A percentile compares a stretch with the other conserved stretches of the same genome.
These are phyloP conservation scores for Typhlomys cinereus DNA, from an alignment of 2,113 vertebrate genomes.

Conservation along the genomic window DNA sequence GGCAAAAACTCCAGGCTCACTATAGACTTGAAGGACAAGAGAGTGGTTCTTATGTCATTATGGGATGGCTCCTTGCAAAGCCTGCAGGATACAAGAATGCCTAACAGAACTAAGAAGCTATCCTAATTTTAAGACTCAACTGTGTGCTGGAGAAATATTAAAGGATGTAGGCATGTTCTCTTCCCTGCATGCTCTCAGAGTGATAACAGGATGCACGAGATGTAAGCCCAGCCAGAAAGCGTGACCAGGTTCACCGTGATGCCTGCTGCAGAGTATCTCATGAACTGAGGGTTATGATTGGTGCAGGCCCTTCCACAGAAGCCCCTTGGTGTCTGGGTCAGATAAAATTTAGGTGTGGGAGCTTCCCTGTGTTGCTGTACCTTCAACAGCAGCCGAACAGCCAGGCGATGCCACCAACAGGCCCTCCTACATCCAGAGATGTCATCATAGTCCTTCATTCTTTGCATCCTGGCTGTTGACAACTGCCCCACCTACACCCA, in stretches of 20 bases:
- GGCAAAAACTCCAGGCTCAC: neutral
- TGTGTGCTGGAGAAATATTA: neutral
- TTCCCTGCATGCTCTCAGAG: neutral
- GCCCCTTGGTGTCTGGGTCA: neutral
- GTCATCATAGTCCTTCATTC: too few relatives aligned
- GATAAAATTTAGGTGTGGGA: rapidly evolving
- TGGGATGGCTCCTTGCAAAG: constrained; percentile 22
- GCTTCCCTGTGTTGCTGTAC: neutral
- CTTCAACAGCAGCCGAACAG: neutral
- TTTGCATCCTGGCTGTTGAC: too few relatives aligned
- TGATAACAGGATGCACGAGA: neutral
- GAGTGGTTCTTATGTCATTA: neutral
- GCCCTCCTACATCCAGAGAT: too few relatives aligned
- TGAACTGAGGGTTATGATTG: neutral
- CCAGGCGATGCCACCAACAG: neutral
- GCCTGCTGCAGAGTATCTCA: neutral
- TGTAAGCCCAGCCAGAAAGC: neutral
- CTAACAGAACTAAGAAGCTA: neutral
- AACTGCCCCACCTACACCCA: too few relatives aligned
- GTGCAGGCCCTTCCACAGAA: neutral
- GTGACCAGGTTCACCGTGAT: neutral
- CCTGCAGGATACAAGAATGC: neutral
- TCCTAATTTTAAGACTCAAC: neutral
- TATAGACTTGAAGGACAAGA: neutral
- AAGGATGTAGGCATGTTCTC: neutral